phyloP scores from a whole-genome alignment of 2,113 vertebrate genomes.

The Rhegmatorhina hoffmannsi region DNA sequence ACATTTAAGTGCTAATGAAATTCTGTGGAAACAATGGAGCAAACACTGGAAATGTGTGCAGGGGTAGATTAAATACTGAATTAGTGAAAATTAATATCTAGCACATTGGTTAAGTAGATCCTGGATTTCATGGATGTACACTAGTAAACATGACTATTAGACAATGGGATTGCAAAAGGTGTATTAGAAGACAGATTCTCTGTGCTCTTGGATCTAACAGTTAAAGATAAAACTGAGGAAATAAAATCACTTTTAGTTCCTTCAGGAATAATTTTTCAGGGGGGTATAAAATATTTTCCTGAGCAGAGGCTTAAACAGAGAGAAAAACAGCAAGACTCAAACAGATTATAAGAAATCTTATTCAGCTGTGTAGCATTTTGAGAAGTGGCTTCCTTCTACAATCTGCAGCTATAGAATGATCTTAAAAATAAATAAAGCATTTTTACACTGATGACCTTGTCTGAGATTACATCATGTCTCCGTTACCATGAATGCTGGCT shows the following conservation, averaged over 20 bases:
- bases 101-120: neutral
- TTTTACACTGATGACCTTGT: neutral
- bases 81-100: neutral
- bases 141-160: neutral
- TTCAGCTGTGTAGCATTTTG: neutral
- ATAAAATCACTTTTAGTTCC: neutral
- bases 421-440: neutral
- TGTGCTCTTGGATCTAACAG: neutral
- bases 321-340: neutral
- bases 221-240: neutral
- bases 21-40: neutral
- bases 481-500: neutral
- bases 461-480: constrained; percentile 44
- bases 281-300: neutral
- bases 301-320: neutral
- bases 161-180: neutral
- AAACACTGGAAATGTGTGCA: neutral
- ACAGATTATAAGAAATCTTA: neutral
- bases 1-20: neutral
- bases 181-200: neutral
- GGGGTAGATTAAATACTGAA: neutral
- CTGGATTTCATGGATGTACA: neutral
- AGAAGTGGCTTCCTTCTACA: neutral
- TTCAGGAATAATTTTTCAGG: neutral
- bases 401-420: neutral